Conservation (phyloP, 2,888 invertebrate genomes). For the Emmelina monodactyla region DNA sequence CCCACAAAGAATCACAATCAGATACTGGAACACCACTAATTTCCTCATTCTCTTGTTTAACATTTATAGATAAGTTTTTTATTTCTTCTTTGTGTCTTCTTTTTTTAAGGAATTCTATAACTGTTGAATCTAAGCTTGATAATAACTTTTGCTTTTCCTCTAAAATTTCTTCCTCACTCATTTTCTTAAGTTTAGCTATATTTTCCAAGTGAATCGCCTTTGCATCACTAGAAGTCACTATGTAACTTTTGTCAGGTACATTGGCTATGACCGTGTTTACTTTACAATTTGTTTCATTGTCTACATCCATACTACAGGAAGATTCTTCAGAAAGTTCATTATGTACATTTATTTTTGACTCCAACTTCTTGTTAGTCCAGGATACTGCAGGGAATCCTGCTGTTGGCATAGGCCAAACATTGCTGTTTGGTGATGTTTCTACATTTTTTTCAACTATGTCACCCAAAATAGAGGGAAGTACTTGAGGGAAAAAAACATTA, state of each 20-base stretch:
- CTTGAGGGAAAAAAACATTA: constrained; percentile 49
- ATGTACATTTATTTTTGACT: constrained; percentile 5
- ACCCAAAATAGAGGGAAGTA: constrained; percentile 53
- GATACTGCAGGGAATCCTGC: constrained; percentile 60
- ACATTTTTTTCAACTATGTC: constrained; percentile 65
- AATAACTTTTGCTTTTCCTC: constrained; percentile 76
- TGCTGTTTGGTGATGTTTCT: constrained; percentile 20
- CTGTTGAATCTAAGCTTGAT: constrained; percentile 68
- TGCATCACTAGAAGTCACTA: constrained; percentile 55
- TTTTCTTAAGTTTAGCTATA: constrained; percentile 67
- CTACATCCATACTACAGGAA: constrained; percentile 13
- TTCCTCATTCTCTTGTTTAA: constrained; percentile 28
- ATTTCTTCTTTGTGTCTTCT: constrained; percentile 17
- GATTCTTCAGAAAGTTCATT: constrained; percentile 19
- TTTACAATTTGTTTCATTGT: constrained; percentile 7
- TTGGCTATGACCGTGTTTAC: constrained; percentile 17
- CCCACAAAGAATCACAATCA: constrained; percentile 38
- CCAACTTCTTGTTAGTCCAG: constrained; percentile 14
- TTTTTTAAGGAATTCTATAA: constrained; percentile 71
- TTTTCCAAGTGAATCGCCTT: constrained; percentile 79
- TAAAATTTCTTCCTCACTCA: constrained; percentile 79
- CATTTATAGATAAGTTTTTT: constrained; percentile 9
- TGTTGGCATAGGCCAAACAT: constrained; percentile 30
- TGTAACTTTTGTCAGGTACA: constrained; percentile 45
- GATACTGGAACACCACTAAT: constrained; percentile 2